These are phyloP conservation scores for Papilio glaucus DNA, from an alignment of 1,140 invertebrate genomes.

Conservation along the genomic window DNA sequence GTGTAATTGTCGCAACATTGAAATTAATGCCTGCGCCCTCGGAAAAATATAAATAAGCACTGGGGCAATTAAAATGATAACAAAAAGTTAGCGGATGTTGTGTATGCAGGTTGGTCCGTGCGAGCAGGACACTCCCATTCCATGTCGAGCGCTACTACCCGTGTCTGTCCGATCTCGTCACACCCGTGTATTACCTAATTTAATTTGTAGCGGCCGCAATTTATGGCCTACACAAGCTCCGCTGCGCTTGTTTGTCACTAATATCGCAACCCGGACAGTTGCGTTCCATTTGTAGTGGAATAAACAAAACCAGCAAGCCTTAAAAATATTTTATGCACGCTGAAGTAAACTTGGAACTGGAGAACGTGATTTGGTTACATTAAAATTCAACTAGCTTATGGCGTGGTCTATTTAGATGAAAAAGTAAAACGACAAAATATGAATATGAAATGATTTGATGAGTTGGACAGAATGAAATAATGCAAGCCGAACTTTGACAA, in stretches of 20 bases:
- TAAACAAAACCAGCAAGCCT: slow-evolving; percentile 1
- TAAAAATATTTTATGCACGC: slow-evolving; percentile 19
- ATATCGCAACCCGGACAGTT: slow-evolving; percentile 41
- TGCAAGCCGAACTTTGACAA: too few relatives aligned
- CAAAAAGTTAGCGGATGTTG: slow-evolving; percentile 33
- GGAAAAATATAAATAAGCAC: slow-evolving; percentile 42
- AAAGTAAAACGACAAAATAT: too few relatives aligned
- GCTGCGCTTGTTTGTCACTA: slow-evolving; percentile 63
- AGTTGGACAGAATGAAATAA: too few relatives aligned
- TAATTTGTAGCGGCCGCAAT: slow-evolving; percentile 80
- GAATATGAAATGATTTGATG: too few relatives aligned
- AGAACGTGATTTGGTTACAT: slow-evolving; percentile 4
- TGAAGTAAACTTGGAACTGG: slow-evolving; percentile 3
- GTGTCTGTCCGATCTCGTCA: slow-evolving; percentile 58
- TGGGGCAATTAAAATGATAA: slow-evolving; percentile 37
- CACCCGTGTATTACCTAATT: slow-evolving; percentile 75
- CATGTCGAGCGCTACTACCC: slow-evolving; percentile 55
- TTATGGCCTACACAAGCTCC: slow-evolving; percentile 74
- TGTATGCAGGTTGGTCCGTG: slow-evolving; percentile 38
- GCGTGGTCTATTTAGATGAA: neutral
- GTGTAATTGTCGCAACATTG: neutral
- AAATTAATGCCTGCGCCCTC: slow-evolving; percentile 26
- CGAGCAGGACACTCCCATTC: slow-evolving; percentile 59
- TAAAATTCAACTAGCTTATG: neutral
- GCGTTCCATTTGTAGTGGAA: slow-evolving; percentile 27